A percentile compares a stretch with the other conserved stretches of the same genome.
Conservation (phyloP, 2,113 vertebrate genomes). For the Zootoca vivipara region DNA sequence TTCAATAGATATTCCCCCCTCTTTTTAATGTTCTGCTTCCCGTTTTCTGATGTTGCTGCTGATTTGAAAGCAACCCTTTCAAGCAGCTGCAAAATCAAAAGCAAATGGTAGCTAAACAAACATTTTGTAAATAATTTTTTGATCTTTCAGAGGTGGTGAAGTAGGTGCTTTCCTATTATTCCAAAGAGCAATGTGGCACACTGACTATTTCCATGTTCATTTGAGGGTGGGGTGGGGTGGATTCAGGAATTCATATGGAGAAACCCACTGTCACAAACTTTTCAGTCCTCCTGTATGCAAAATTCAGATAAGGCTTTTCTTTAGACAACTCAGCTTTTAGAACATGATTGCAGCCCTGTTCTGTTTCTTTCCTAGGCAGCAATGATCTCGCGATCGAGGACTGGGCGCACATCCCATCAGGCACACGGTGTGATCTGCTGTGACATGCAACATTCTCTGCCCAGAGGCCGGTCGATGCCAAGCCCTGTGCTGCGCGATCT, state of each 20-base stretch:
- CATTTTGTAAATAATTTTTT: slow-evolving; percentile 10
- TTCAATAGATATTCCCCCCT: slow-evolving; percentile 9
- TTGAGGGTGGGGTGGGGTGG: no score
- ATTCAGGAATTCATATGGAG: background rate
- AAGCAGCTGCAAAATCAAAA: slow-evolving; percentile 40
- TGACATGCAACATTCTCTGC: background rate
- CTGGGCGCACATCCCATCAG: background rate
- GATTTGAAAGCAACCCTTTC: slow-evolving; percentile 53
- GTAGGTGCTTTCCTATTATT: background rate
- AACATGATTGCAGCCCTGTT: background rate
- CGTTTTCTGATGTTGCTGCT: slow-evolving; percentile 41
- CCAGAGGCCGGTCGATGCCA: background rate
- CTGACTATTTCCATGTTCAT: background rate
- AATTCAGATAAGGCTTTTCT: background rate
- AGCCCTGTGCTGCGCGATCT: no score
- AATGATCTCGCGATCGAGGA: background rate
- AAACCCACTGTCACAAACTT: background rate
- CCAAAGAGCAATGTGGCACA: background rate
- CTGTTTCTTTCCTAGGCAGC: background rate
- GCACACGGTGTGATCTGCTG: no score
- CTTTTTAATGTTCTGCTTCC: slow-evolving; percentile 39
- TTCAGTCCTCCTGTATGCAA: background rate
- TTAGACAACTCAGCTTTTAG: background rate
- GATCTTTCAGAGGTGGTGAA: background rate
- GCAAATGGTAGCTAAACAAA: slow-evolving; percentile 22